Evolutionary conservation across 64 coral and sea anemone genomes (phyloP), one percentile per base, ranked within the genome.

Genomic region (Montipora sp.): DNA sequence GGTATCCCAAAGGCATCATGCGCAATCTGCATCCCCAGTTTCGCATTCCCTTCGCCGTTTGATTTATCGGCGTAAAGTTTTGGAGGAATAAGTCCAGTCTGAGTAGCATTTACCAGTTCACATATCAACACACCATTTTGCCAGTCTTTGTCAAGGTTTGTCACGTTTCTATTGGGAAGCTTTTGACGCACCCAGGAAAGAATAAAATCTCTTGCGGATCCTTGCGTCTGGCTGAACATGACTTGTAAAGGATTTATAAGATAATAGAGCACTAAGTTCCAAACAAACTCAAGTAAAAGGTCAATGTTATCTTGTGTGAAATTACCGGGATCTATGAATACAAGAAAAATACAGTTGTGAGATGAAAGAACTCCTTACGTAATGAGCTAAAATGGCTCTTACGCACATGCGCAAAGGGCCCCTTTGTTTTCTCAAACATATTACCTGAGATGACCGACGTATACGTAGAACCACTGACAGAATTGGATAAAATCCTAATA

Each of bases 1-100:
- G 98, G 98, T 89, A 99, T 99, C 21, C 98, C 98, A 77, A 96
- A 96, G 16, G 79, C 88, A 22, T 96, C 92, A 69, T 99, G 90
- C 23, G 92, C 98, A 55, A 91, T 96, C 75, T 99, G 94, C 73
- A 99, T 99, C 19, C 94, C 98, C 16, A 99, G 88, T 19, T 96
- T 99, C 0, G 89, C 98, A 46, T 94, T 99, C 46, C 80, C 89
- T 78, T 96, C 94, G 15, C 88, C 43, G 69, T 96, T 96, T 59
- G 82, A 84, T 23, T 93, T 87, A 51, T 98, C 94, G 2, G 83
- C 79, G 22, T 96, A 98, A 51, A 93, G 80, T 48, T 93, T 83
- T 6, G 73, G 55, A 5, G 92, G 92, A 47, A 99, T 99, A 3
- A 95, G 67, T 3, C 90, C 93, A 0, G 94, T 89, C 20, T 99